Evolutionary conservation across 1,140 invertebrate species (phyloP).

Genomic region (Battus philenor): DNA sequence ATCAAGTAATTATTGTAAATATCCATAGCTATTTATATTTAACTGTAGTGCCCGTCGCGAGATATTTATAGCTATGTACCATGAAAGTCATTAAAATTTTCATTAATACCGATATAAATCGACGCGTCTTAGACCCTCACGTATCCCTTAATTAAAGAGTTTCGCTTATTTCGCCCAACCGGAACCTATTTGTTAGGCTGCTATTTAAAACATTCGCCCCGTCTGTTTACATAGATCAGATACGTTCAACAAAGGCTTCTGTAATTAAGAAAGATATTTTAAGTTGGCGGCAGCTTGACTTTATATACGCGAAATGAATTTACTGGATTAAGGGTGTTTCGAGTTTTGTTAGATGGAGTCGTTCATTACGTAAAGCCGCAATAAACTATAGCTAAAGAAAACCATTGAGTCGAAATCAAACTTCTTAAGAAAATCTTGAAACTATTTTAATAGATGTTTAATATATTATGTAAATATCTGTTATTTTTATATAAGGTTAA

Average conservation of each 20-base stretch:
- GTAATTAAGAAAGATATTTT: conserved; percentile 76
- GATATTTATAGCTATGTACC: not conserved
- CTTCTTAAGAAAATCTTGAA: too few species aligned
- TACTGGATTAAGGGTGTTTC: conserved; percentile 69
- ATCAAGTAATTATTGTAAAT: too few species aligned
- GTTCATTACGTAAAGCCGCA: conserved; percentile 44
- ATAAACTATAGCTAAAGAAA: too few species aligned
- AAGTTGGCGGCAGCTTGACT: conserved; percentile 72
- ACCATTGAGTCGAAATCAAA: too few species aligned
- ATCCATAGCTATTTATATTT: not conserved
- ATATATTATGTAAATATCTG: not conserved
- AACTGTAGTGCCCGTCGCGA: too few species aligned
- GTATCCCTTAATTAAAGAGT: conserved; percentile 67
- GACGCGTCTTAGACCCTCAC: conserved; percentile 43
- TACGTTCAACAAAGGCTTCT: conserved; percentile 75
- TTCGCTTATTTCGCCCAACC: conserved; percentile 68
- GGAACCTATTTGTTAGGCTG: conserved; percentile 71
- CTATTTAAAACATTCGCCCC: conserved; percentile 73
- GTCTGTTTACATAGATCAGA: conserved; percentile 75
- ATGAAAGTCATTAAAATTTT: conserved; percentile 13
- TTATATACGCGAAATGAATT: conserved; percentile 70
- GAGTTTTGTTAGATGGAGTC: conserved; percentile 52
- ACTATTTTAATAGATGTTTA: too few species aligned
- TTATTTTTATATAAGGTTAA: conserved; percentile 27
- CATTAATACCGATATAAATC: conserved; percentile 18